phyloP scores from a whole-genome alignment of 2,888 invertebrate species.

The Heliothis peltigera region DNA sequence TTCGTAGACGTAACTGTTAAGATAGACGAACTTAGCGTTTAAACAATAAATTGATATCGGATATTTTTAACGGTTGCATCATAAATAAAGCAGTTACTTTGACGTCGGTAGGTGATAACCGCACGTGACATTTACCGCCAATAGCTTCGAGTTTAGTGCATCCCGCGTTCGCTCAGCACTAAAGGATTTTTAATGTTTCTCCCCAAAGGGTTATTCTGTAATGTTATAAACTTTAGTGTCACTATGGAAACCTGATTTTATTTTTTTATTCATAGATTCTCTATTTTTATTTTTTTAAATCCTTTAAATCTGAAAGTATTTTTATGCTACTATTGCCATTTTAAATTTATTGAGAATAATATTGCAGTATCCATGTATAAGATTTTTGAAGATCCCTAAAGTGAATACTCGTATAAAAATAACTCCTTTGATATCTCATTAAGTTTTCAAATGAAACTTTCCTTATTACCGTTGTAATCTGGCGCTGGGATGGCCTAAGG shows the following conservation, averaged over 20 bases:
- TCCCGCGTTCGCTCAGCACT: slow-evolving; percentile 10
- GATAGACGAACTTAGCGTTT: too few species aligned
- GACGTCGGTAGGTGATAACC: slow-evolving; percentile 22
- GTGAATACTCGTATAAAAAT: slow-evolving; percentile 8
- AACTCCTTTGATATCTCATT: slow-evolving; percentile 11
- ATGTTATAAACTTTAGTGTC: slow-evolving; percentile 10
- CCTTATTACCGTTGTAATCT: slow-evolving; percentile 8
- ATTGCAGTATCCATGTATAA: too few species aligned
- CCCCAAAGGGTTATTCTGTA: slow-evolving; percentile 12
- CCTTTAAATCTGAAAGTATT: too few species aligned
- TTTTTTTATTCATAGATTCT: background rate
- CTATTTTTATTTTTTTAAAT: too few species aligned
- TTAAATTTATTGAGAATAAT: too few species aligned
- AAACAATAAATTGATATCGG: slow-evolving; percentile 6
- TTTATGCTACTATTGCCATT: too few species aligned
- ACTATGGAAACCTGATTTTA: background rate
- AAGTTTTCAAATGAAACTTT: slow-evolving; percentile 11
- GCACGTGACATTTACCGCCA: slow-evolving; percentile 21
- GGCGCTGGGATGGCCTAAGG: background rate
- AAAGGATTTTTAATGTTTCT: slow-evolving; percentile 20
- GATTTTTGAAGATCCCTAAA: background rate
- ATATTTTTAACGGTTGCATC: slow-evolving; percentile 14
- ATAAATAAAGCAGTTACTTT: slow-evolving; percentile 22
- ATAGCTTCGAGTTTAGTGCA: slow-evolving; percentile 38
- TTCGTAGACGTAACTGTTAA: too few species aligned